Percentiles rank a stretch among this genome's conserved stretches.
phyloP scores from a whole-genome alignment of 2,113 vertebrate genomes.

The Nothoprocta perdicaria region DNA sequence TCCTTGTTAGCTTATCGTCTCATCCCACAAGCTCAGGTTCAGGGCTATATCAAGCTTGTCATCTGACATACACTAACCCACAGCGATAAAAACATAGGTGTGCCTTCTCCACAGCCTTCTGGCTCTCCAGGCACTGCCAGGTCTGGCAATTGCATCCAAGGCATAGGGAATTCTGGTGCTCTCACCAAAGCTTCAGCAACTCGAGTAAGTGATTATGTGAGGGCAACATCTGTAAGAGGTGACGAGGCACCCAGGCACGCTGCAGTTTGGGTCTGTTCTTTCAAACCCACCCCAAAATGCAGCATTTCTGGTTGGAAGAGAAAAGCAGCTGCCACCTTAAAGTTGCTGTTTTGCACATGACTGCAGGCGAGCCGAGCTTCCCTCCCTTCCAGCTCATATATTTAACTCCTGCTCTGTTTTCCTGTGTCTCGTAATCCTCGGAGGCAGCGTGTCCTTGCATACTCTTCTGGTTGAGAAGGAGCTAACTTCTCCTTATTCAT shows the following conservation, averaged over 20 bases:
- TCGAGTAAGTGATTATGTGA: conserved; percentile 4
- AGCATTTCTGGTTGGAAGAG: not conserved
- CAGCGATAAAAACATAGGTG: not conserved
- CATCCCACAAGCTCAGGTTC: not conserved
- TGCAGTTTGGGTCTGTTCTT: not conserved
- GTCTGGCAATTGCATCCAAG: conserved; percentile 32
- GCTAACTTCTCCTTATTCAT: not conserved
- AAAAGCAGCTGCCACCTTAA: conserved; percentile 26
- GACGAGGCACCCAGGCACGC: not conserved
- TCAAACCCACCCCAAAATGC: not conserved
- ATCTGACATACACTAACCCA: conserved; percentile 9
- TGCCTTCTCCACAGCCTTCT: not conserved
- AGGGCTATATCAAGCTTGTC: not conserved
- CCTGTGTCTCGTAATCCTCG: not conserved
- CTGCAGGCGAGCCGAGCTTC: not conserved
- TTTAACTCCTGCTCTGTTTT: conserved; percentile 27
- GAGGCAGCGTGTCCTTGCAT: conserved; percentile 1
- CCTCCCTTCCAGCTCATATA: not conserved
- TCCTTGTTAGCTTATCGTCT: not conserved
- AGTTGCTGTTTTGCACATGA: conserved; percentile 5
- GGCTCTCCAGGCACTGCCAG: conserved; percentile 25
- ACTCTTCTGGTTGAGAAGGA: not conserved
- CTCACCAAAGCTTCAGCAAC: conserved; percentile 42
- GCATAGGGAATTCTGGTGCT: conserved; percentile 22
- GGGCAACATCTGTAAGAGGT: not conserved